phyloP scores from a whole-genome alignment of 2,797 vertebrate species.

The Halcyon leucocephala region DNA sequence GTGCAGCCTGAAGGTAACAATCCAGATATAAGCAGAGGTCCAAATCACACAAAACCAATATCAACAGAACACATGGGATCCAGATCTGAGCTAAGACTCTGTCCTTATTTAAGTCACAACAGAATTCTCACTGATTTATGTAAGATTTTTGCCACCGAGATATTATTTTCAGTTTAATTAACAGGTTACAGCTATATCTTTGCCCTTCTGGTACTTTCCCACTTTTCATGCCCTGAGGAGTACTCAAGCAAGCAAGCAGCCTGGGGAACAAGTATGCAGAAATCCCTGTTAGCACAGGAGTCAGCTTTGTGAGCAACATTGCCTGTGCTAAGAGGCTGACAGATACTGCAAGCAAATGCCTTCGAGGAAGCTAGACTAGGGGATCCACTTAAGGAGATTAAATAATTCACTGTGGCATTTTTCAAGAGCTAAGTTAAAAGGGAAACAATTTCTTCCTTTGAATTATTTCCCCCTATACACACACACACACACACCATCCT shows the following conservation, averaged over 20 bases:
- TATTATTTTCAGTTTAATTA: background rate
- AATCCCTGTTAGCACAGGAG: background rate
- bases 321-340: background rate
- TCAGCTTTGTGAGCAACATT: background rate
- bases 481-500: too few relatives aligned
- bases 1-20: background rate
- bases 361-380: background rate
- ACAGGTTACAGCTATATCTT: background rate
- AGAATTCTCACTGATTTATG: background rate
- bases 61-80: background rate
- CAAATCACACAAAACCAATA: background rate
- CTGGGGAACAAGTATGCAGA: background rate
- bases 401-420: background rate
- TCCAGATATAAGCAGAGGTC: background rate
- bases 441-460: background rate
- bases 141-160: background rate
- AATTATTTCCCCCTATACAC: background rate
- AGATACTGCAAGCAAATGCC: background rate
- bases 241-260: background rate
- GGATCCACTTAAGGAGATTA: background rate
- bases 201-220: background rate
- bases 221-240: background rate
- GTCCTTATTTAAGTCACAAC: background rate
- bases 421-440: background rate
- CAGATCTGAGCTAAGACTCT: background rate